Evolutionary conservation across 2,888 invertebrate species (phyloP), one percentile per base, ranked within the genome.

Genomic region (Clusia tigrina): DNA sequence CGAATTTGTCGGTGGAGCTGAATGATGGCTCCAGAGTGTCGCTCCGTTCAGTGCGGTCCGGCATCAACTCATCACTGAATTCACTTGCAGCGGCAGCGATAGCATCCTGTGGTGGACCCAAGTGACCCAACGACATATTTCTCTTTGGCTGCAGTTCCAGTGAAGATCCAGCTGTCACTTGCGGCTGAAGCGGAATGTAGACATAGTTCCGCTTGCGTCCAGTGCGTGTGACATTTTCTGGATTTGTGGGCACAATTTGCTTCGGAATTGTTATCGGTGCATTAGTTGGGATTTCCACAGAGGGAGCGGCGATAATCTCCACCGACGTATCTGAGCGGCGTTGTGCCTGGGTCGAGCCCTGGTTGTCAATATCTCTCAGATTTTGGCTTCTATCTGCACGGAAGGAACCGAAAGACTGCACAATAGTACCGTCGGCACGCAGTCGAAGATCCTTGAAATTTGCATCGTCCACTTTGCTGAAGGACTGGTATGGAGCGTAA

Each of bases 401-500:
- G 67, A 79, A 83, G 26, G 82, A 78, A 61, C 82, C 82, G 65
- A 83, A 81, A 15, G 81, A 78, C 54, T 79, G 80, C 32, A 78
- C 77, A 1, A 81, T 58, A n/a, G 72, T 78, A 59, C 82, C 83
- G 63, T 82, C 80, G n/a, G 71, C 68, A 54, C 80, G 74, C 63
- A 75, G 76, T 1, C 77, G 74, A 68, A 79, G 73, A 64, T 82
- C 79, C 26, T 78, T 75, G 60, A 78, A 82, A 52, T 79, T 77
- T 55, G 81, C 71, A 54, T 82, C 79, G 63, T 84, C 83, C 2
- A 78, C 71, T 66, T 79, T 81, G 2, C 79, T 80, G 60, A 84
- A 84, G 9, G 77, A 71, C 68, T 84, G 76, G 63, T 79, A 78
- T 2, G 84, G 84, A 3, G 82, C 81, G 63, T 81, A 83, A n/a